Conservation (phyloP, 2,888 invertebrate species). For the Lobophora halterata region DNA sequence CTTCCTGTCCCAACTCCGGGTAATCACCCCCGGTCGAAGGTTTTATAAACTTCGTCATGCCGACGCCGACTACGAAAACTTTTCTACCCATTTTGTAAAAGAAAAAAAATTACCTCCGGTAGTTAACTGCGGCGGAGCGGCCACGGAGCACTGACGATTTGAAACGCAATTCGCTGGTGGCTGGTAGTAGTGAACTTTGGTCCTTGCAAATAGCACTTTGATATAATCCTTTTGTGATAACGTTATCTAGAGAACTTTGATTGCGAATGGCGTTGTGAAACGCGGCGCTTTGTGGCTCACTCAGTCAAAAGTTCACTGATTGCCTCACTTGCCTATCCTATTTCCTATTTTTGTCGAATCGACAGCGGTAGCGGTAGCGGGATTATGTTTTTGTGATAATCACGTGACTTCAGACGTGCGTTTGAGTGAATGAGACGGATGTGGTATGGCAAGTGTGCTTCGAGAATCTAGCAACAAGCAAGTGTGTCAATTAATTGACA, state of each 20-base stretch:
- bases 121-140: conserved; percentile 41
- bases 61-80: conserved; percentile 96
- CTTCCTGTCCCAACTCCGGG: conserved; percentile 96
- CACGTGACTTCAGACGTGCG: no score
- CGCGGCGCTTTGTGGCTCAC: no score
- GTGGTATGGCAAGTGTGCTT: no score
- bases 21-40: conserved; percentile 95
- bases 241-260: conserved; percentile 10
- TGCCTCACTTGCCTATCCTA: no score
- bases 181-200: conserved; percentile 33
- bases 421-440: no score
- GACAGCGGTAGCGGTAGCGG: no score
- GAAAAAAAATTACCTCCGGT: conserved; percentile 64
- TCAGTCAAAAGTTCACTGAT: neutral
- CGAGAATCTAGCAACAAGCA: no score
- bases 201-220: conserved; percentile 22
- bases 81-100: conserved; percentile 68
- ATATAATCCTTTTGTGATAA: conserved; percentile 19
- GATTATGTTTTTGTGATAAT: no score
- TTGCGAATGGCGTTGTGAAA: no score
- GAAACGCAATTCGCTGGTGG: conserved; percentile 29
- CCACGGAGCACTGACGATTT: conserved; percentile 41
- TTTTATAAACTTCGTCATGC: conserved; percentile 99
- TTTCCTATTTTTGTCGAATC: no score
- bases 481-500: no score